Evolutionary conservation across 2,113 vertebrate species (phyloP).

Genomic region (Fulica atra): DNA sequence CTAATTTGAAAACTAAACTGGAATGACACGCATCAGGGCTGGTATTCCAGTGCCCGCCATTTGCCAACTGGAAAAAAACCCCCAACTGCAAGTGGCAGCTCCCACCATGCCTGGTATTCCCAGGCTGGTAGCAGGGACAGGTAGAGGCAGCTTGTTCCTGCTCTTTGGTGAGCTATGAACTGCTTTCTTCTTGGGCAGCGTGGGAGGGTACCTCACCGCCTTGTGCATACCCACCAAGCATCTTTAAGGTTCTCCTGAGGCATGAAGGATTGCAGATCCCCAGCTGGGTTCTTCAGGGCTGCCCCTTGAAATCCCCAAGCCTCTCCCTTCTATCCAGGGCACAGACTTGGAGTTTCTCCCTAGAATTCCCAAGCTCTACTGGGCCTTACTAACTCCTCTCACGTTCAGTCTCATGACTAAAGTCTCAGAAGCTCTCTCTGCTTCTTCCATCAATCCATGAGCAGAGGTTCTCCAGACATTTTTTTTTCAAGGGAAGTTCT

Average conservation of each 20-base stretch:
- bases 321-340: neutral
- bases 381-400: neutral
- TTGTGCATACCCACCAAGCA: neutral
- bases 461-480: neutral
- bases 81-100: neutral
- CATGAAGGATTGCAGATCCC: neutral
- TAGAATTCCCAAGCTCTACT: neutral
- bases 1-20: neutral
- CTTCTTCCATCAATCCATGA: neutral
- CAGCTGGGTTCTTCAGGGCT: neutral
- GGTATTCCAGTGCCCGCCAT: neutral
- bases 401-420: neutral
- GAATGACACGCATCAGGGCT: neutral
- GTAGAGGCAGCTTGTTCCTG: neutral
- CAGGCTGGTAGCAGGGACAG: neutral
- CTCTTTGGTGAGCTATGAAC: rapidly evolving
- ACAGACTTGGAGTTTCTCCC: neutral
- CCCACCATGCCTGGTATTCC: too few relatives aligned
- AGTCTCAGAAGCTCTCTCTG: neutral
- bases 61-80: neutral
- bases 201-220: neutral
- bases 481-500: neutral
- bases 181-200: neutral
- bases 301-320: neutral
- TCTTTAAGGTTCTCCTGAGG: neutral